These are phyloP conservation scores for Drosophila arawakana DNA, from an alignment of 1,140 invertebrate genomes.

Conservation along the genomic window DNA sequence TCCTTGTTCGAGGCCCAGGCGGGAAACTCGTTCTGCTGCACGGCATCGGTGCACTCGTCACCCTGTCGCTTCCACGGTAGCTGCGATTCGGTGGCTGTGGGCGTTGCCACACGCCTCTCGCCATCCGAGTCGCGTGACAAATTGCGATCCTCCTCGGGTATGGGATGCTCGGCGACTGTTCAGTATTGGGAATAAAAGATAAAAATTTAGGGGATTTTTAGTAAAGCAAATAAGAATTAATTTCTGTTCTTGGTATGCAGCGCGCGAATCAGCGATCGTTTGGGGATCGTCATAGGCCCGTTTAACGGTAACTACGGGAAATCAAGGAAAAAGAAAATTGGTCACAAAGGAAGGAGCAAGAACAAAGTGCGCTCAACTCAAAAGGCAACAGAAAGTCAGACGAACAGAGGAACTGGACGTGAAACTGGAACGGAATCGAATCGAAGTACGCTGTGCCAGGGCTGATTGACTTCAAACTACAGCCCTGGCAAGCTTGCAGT, in stretches of 20 bases:
- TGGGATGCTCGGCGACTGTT: conserved; percentile 79
- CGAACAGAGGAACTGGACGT: neutral
- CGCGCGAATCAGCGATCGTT: neutral
- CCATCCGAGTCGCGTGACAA: conserved; percentile 79
- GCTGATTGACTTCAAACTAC: neutral
- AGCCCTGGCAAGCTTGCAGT: neutral
- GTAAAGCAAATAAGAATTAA: neutral
- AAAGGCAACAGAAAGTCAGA: conserved; percentile 25
- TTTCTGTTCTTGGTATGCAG: conserved; percentile 25
- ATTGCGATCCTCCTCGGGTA: conserved; percentile 81
- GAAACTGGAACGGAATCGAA: conserved; percentile 13
- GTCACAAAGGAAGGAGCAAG: conserved; percentile 38
- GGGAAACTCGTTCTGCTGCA: conserved; percentile 96
- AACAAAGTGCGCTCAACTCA: conserved; percentile 63
- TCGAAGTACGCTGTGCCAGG: conserved; percentile 6
- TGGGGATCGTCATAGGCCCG: conserved; percentile 14
- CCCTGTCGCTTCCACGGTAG: conserved; percentile 95
- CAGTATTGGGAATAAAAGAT: conserved; percentile 10
- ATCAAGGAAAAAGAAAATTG: conserved; percentile 36
- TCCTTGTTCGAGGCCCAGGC: conserved; percentile 97
- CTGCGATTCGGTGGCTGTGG: conserved; percentile 93
- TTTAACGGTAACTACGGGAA: conserved; percentile 28
- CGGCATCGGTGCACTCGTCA: conserved; percentile 87
- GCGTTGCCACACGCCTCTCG: conserved; percentile 89
- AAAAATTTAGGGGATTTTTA: neutral